Evolutionary conservation across 2,888 invertebrate species (phyloP), one percentile per base, ranked within the genome.

Genomic region (Orthosia cruda): DNA sequence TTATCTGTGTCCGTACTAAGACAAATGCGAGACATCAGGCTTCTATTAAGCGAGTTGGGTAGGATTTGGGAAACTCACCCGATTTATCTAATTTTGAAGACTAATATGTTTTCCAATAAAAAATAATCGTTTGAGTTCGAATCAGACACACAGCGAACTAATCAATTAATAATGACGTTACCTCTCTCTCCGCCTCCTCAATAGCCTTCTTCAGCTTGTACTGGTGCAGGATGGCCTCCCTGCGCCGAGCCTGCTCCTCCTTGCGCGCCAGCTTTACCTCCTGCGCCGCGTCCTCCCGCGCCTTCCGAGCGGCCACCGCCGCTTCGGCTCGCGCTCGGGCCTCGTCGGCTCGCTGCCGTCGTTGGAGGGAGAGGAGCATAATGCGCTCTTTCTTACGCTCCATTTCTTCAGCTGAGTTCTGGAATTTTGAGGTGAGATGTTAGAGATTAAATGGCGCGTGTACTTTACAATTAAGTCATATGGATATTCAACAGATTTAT

Each of bases 121-220:
- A n/a, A n/a, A n/a, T n/a, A n/a, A 0, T 4, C 26, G 26, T 32
- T 32, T 32, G 26, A 32, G 26, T 4, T 32, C 26, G 26, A 32
- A 32, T 32, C 26, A 32, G 3, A 32, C 26, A 32, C 26, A 26
- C 32, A 32, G 32, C 32, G 7, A 32, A 32, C 5, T 32, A 32
- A 26, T 26, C 26, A 26, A 7, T 32, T 7, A 32, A 32, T 40
- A 9, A 9, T 9, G 40, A 9, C 1, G 40, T 32, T 88, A 98
- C 98, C 97, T 98, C 98, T 92, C 98, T 95, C 93, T 99, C 98
- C 40, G 99, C 99, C 95, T 99, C 99, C 93, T 99, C 99, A 81
- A 98, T 98, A 71, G 98, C 98, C 95, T 99, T 99, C 93, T 99
- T 99, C 87, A 99, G 97, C 95, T 99, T 98, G 96, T 99, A 99